A percentile compares a stretch with the other conserved stretches of the same genome.
Conservation (phyloP, 1,140 invertebrate species). For the Aphelenchoides fujianensis region DNA sequence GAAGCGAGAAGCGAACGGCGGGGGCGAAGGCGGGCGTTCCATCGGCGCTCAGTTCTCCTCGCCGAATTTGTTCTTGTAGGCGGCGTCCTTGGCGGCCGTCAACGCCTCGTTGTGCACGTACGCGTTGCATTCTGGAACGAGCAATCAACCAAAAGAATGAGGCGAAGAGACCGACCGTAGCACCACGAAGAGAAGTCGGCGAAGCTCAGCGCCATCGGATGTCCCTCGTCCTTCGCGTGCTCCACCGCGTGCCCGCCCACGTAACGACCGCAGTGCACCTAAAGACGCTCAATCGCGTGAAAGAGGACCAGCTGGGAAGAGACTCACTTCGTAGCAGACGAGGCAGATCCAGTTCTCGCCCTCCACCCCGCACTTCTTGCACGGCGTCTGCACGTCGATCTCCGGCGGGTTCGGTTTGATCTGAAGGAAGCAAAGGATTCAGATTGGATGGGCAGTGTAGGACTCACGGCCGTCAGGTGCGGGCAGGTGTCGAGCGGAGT, state of each 20-base stretch:
- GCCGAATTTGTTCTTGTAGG: constrained; percentile 8
- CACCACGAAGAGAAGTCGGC: background rate
- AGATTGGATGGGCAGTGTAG: background rate
- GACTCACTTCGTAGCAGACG: background rate
- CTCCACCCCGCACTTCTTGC: background rate
- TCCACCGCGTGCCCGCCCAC: background rate
- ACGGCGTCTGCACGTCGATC: background rate
- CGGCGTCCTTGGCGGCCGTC: background rate
- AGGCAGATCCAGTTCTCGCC: background rate
- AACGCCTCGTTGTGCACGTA: background rate
- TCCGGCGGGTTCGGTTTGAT: background rate
- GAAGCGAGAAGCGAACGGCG: background rate
- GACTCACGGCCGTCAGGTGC: background rate
- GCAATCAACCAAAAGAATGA: background rate
- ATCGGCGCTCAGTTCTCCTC: background rate
- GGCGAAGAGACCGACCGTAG: background rate
- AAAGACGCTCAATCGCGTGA: background rate
- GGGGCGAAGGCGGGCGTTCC: background rate
- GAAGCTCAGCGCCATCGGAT: background rate
- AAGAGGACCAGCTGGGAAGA: background rate
- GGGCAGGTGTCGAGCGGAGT: background rate
- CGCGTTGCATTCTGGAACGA: constrained; percentile 6
- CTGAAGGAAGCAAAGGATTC: background rate
- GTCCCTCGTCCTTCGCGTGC: background rate
- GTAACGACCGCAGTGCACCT: constrained; percentile 1